A percentile compares a stretch with the other conserved stretches of the same genome.
Evolutionary conservation across 1,140 invertebrate species (phyloP).

Genomic region (Acromyrmex heyeri): DNA sequence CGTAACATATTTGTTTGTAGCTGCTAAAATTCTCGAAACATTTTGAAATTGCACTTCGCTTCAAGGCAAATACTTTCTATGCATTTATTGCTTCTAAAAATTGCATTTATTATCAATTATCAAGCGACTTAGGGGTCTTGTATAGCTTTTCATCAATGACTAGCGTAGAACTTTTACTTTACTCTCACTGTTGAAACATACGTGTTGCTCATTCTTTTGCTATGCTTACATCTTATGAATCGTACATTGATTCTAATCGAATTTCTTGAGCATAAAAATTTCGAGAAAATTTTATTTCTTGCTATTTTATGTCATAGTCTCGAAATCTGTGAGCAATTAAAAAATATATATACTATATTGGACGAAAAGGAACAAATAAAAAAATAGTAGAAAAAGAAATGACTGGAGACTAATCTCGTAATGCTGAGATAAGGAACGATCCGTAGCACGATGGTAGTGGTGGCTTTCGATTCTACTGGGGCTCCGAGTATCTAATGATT

Average conservation of each 20-base stretch:
- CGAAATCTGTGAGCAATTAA: constrained; percentile 22
- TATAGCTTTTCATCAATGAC: not conserved
- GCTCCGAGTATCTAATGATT: constrained; percentile 81
- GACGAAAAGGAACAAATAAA: constrained; percentile 18
- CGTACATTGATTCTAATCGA: not conserved
- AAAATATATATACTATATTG: not conserved
- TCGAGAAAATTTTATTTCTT: not conserved
- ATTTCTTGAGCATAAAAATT: not conserved
- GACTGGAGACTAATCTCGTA: constrained; percentile 81
- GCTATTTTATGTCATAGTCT: not conserved
- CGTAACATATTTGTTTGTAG: not conserved
- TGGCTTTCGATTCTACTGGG: constrained; percentile 61
- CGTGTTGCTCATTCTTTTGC: not conserved
- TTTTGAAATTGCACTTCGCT: not conserved
- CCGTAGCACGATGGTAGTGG: constrained; percentile 18
- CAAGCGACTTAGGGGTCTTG: not conserved
- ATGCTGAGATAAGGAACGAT: constrained; percentile 83
- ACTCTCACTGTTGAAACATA: not conserved
- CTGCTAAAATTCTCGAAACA: not conserved
- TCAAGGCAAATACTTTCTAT: not conserved
- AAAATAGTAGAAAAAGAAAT: constrained; percentile 38
- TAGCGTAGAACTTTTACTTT: constrained; percentile 1
- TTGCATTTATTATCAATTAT: not conserved
- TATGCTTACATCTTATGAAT: not conserved
- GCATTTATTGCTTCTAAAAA: not conserved